Evolutionary conservation across 2,797 vertebrate species (phyloP).

Genomic region (Enteromius thamalakanensis): DNA sequence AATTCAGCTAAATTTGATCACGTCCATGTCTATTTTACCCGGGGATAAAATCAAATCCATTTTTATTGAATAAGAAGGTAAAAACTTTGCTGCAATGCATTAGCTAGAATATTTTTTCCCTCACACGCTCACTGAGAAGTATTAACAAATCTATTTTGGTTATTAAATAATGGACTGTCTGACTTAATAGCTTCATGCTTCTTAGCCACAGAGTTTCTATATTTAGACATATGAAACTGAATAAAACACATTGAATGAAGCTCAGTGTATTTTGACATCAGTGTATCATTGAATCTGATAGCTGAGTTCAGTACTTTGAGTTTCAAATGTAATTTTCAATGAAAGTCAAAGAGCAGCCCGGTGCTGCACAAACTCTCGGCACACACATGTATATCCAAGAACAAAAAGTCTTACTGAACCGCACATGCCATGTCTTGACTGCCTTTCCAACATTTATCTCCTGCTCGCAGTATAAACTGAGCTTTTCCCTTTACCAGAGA

Average conservation of each 20-base stretch:
- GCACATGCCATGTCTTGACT: constrained; percentile 8
- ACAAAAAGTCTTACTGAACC: neutral
- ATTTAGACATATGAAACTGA: neutral
- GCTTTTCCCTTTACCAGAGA: neutral
- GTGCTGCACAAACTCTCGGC: neutral
- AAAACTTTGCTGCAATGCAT: neutral
- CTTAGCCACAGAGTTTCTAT: neutral
- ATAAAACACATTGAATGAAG: neutral
- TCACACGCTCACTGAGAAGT: neutral
- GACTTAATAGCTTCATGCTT: neutral
- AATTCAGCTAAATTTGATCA: constrained; percentile 6
- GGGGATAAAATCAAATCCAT: neutral
- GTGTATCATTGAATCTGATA: neutral
- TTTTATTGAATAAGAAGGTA: neutral
- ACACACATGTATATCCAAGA: neutral
- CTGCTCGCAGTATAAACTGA: constrained; percentile 13
- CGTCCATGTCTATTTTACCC: neutral
- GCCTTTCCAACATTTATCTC: constrained; percentile 23
- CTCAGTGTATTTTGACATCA: neutral
- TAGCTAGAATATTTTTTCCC: neutral
- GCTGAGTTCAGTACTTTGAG: constrained; percentile 12
- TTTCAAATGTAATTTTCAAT: constrained; percentile 29
- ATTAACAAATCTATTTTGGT: constrained; percentile 21
- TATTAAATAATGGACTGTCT: constrained; percentile 4
- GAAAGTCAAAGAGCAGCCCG: neutral